phyloP scores from a whole-genome alignment of 2,888 invertebrate genomes.

The Prosopocoilus inquinatus region DNA sequence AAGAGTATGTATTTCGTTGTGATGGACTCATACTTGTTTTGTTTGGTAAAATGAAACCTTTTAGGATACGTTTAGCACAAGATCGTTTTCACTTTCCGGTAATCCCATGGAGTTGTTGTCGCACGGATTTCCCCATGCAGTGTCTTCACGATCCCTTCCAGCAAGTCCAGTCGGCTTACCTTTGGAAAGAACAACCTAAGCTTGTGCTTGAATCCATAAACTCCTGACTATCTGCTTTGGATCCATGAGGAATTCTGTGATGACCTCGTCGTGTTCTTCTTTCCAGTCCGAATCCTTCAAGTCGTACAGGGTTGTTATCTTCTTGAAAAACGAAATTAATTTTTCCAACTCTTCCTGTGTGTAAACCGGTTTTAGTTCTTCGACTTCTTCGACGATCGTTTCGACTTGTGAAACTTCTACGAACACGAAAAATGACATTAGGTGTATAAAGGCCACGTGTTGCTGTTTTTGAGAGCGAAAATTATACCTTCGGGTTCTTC shows the following conservation, averaged over 20 bases:
- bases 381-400: conserved; percentile 50
- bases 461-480: not conserved
- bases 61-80: conserved; percentile 52
- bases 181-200: conserved; percentile 45
- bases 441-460: too few relatives aligned
- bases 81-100: conserved; percentile 55
- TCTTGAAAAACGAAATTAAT: conserved; percentile 61
- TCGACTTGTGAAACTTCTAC: conserved; percentile 51
- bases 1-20: conserved; percentile 36
- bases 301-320: conserved; percentile 72
- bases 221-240: conserved; percentile 55
- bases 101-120: conserved; percentile 62
- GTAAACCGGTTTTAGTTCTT: conserved; percentile 61
- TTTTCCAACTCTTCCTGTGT: conserved; percentile 60
- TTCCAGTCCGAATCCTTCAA: conserved; percentile 75
- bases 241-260: conserved; percentile 65
- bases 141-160: conserved; percentile 65
- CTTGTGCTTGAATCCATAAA: conserved; percentile 43
- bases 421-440: conserved; percentile 33
- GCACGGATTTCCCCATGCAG: conserved; percentile 56
- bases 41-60: conserved; percentile 8
- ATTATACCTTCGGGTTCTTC: conserved; percentile 37
- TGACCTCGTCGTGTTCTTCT: conserved; percentile 58
- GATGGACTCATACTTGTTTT: not conserved
- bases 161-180: conserved; percentile 43